Conservation (phyloP, 2,888 invertebrate species). For the Cancer borealis region DNA sequence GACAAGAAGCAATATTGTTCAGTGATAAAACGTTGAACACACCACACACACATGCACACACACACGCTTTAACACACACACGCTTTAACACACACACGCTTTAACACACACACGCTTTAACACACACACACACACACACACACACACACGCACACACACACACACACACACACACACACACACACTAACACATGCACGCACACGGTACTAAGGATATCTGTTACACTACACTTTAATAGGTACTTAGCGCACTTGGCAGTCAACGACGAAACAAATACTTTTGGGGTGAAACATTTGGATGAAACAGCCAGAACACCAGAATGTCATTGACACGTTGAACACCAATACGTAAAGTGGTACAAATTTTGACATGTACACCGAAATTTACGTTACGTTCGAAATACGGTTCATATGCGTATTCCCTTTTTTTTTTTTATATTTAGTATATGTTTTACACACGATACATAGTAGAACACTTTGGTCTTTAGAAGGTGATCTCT, state of each 20-base stretch:
- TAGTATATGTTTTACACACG: not conserved
- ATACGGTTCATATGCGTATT: not conserved
- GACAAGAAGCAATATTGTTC: conserved; percentile 16
- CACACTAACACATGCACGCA: not conserved
- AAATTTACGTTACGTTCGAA: conserved; percentile 5
- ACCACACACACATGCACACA: not conserved
- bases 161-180: not conserved
- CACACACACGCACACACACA: not conserved
- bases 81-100: not conserved
- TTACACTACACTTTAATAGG: conserved; percentile 57
- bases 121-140: not conserved
- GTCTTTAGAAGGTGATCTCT: not conserved
- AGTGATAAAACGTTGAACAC: not conserved
- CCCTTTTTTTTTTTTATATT: not conserved
- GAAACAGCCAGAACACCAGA: conserved; percentile 39
- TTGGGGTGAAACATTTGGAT: conserved; percentile 38
- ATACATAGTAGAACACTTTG: not conserved
- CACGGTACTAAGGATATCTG: conserved; percentile 34
- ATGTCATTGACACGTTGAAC: conserved; percentile 40
- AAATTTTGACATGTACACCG: conserved; percentile 46
- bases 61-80: not conserved
- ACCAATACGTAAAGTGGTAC: conserved; percentile 38
- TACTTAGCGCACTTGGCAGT: conserved; percentile 57
- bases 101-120: not conserved
- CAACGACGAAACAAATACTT: conserved; percentile 43